Conservation (phyloP, 1,140 invertebrate species). For the Lasaia peninsularis region DNA sequence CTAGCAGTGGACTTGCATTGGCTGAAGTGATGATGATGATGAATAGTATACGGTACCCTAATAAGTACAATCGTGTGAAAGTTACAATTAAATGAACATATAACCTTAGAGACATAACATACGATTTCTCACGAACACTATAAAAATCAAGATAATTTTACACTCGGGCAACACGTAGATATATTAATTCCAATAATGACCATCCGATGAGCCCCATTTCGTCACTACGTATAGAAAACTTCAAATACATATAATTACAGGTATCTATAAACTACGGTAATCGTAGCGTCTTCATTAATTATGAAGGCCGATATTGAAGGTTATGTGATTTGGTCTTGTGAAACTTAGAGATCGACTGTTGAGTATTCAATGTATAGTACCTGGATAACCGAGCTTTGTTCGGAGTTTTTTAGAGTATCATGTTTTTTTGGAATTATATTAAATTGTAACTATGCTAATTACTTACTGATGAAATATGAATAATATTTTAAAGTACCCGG, state of each 20-base stretch:
- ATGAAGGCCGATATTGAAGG: constrained; percentile 56
- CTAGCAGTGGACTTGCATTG: too few relatives aligned
- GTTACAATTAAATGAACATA: background rate
- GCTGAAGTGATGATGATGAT: too few relatives aligned
- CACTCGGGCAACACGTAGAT: constrained; percentile 68
- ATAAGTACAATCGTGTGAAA: background rate
- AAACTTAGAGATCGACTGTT: constrained; percentile 25
- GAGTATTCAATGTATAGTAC: too few relatives aligned
- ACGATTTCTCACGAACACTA: constrained; percentile 63
- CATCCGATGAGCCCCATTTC: constrained; percentile 63
- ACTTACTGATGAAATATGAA: too few relatives aligned
- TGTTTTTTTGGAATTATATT: too few relatives aligned
- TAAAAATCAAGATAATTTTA: constrained; percentile 66
- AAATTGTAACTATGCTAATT: too few relatives aligned
- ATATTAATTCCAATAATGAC: constrained; percentile 76
- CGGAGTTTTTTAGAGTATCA: too few relatives aligned
- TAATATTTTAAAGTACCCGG: too few relatives aligned
- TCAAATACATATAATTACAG: constrained; percentile 74
- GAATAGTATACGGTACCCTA: too few relatives aligned
- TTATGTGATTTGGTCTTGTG: constrained; percentile 35
- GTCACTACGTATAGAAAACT: constrained; percentile 74
- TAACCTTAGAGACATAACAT: constrained; percentile 60
- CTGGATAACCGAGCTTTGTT: too few relatives aligned
- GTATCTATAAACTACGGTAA: constrained; percentile 71
- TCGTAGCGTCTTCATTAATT: constrained; percentile 72